Evolutionary conservation across 53 echinoderm and acorn worm species (phyloP).

Genomic region (Henricia sp.): DNA sequence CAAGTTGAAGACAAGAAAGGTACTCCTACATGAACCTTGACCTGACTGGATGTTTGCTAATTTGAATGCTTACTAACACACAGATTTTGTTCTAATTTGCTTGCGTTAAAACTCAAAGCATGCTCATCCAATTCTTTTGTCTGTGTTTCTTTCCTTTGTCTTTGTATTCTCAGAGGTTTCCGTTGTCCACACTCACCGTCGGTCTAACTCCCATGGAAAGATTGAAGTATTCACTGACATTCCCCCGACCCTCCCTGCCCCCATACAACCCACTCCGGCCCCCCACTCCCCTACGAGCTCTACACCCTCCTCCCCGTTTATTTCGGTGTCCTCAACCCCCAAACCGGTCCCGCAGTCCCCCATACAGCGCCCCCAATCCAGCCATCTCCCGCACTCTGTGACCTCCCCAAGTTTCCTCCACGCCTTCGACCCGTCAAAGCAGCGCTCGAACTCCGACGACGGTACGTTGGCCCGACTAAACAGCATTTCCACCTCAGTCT

Average conservation of each 20-base stretch:
- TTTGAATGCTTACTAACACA: no score
- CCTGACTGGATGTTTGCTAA: no score
- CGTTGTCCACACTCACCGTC: slow-evolving; percentile 71
- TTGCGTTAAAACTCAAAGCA: no score
- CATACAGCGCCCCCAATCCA: slow-evolving; percentile 53
- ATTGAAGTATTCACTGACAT: slow-evolving; percentile 54
- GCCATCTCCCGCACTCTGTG: slow-evolving; percentile 64
- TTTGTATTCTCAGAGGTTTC: slow-evolving; percentile 55
- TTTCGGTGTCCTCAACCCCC: slow-evolving; percentile 20
- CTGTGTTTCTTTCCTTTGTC: not conserved
- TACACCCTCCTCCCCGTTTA: slow-evolving; percentile 21
- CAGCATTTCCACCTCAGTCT: slow-evolving; percentile 40
- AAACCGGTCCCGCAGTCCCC: slow-evolving; percentile 10
- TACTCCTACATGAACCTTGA: no score
- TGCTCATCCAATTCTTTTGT: not conserved
- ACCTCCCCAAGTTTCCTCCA: slow-evolving; percentile 58
- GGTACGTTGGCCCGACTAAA: slow-evolving; percentile 28
- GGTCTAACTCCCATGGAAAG: slow-evolving; percentile 79
- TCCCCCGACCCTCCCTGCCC: not conserved
- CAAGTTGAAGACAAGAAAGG: no score
- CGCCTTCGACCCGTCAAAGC: slow-evolving; percentile 65
- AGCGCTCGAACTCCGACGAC: slow-evolving; percentile 58
- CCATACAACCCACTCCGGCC: slow-evolving; percentile 10
- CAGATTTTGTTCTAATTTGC: no score
- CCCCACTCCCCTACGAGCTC: slow-evolving; percentile 17